Percentiles rank a stretch among this genome's conserved stretches.
Evolutionary conservation across 2,797 vertebrate genomes (phyloP).

Genomic region (Pagetopsis macropterus): DNA sequence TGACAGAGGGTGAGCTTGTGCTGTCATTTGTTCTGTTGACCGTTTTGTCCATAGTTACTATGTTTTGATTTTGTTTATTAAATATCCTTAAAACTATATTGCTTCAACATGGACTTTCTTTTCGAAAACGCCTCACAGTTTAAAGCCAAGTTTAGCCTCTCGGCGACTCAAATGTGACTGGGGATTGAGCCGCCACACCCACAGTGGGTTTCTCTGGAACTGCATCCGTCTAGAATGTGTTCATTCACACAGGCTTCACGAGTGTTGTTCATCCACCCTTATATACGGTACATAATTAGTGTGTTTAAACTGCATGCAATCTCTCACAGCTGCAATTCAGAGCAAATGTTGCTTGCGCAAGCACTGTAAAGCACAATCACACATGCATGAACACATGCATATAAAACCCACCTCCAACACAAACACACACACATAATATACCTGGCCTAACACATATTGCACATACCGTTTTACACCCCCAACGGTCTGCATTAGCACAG

Average conservation of each 20-base stretch:
- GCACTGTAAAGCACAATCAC: slow-evolving; percentile 36
- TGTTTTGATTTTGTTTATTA: no score
- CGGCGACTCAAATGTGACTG: no score
- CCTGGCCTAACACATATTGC: slow-evolving; percentile 6
- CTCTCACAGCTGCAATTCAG: slow-evolving; percentile 29
- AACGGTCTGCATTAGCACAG: slow-evolving; percentile 17
- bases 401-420: background rate
- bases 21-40: no score
- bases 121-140: no score
- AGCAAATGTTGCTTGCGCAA: slow-evolving; percentile 44
- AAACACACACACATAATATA: slow-evolving; percentile 12
- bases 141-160: no score
- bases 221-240: slow-evolving; percentile 42
- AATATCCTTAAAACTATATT: no score
- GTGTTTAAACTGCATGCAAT: slow-evolving; percentile 39
- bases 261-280: slow-evolving; percentile 31
- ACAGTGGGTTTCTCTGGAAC: slow-evolving; percentile 36
- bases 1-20: no score
- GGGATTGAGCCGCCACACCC: background rate
- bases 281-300: slow-evolving; percentile 35
- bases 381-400: slow-evolving; percentile 36
- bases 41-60: no score
- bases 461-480: slow-evolving; percentile 11
- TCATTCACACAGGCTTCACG: slow-evolving; percentile 28
- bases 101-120: no score